A percentile compares a stretch with the other conserved stretches of the same genome.
Conservation (phyloP, 2,888 invertebrate species). For the Tubiluchus corallicola region DNA sequence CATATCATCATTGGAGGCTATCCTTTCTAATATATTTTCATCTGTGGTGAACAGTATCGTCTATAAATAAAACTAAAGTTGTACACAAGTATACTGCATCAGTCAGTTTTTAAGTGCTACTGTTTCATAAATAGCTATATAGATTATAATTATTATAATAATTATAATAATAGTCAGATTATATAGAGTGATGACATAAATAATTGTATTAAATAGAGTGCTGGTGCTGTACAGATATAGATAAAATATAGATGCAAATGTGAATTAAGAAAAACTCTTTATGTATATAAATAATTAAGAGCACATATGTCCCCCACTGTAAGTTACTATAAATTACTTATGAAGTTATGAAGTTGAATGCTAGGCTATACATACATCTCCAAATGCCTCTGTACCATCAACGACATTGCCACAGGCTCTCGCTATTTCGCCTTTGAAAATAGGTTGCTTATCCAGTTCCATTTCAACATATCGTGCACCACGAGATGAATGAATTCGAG, state of each 20-base stretch:
- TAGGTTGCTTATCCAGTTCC: slow-evolving; percentile 42
- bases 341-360: too few species aligned
- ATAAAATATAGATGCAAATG: too few species aligned
- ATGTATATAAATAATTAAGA: slow-evolving; percentile 8
- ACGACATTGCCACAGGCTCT: slow-evolving; percentile 52
- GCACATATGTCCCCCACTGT: slow-evolving; percentile 6
- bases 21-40: slow-evolving; percentile 46
- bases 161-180: too few species aligned
- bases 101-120: too few species aligned
- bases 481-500: slow-evolving; percentile 58
- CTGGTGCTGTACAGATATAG: too few species aligned
- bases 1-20: slow-evolving; percentile 31
- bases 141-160: too few species aligned
- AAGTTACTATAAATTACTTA: too few species aligned
- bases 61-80: slow-evolving; percentile 39
- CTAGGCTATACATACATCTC: slow-evolving; percentile 30
- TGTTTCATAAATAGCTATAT: too few species aligned
- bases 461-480: slow-evolving; percentile 53
- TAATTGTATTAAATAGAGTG: too few species aligned
- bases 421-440: slow-evolving; percentile 64
- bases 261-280: too few species aligned
- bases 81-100: too few species aligned
- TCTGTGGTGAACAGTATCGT: slow-evolving; percentile 66
- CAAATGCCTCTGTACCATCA: slow-evolving; percentile 43
- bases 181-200: too few species aligned